A percentile compares a stretch with the other conserved stretches of the same genome.
These are phyloP conservation scores for Heliothis subflexa DNA, from an alignment of 1,140 invertebrate genomes.

Conservation along the genomic window DNA sequence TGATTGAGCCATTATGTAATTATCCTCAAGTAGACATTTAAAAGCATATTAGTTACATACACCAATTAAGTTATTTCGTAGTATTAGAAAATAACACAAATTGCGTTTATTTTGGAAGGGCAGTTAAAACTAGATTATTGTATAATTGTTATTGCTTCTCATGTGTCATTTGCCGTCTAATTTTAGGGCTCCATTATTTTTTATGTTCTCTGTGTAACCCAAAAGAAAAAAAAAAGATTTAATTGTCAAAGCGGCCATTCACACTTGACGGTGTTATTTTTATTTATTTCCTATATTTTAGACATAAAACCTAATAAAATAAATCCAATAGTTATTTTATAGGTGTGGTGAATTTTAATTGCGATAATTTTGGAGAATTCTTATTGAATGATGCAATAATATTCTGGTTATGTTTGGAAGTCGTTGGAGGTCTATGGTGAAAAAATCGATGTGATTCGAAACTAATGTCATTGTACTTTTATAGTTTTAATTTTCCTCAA, in stretches of 20 bases:
- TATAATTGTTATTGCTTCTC: no score
- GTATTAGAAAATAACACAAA: no score
- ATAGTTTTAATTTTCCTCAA: background rate
- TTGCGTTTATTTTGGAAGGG: no score
- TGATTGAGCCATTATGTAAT: no score
- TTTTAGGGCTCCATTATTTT: background rate
- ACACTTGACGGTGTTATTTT: background rate
- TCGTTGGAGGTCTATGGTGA: background rate
- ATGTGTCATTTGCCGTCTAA: no score
- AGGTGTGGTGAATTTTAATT: slow-evolving; percentile 31
- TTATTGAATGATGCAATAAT: slow-evolving; percentile 17
- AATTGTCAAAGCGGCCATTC: slow-evolving; percentile 20
- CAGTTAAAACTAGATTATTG: no score
- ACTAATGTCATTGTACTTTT: slow-evolving; percentile 18
- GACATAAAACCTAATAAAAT: slow-evolving; percentile 4
- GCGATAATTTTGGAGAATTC: slow-evolving; percentile 13
- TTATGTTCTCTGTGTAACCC: background rate
- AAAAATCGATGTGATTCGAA: background rate
- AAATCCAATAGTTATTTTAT: background rate
- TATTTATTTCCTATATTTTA: background rate
- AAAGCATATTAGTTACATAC: no score
- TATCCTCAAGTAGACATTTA: no score
- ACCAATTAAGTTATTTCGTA: no score
- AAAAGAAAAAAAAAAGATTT: background rate
- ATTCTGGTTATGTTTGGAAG: slow-evolving; percentile 4